These are phyloP conservation scores for Ranitomeya imitator DNA, from an alignment of 2,113 vertebrate genomes.

Conservation along the genomic window DNA sequence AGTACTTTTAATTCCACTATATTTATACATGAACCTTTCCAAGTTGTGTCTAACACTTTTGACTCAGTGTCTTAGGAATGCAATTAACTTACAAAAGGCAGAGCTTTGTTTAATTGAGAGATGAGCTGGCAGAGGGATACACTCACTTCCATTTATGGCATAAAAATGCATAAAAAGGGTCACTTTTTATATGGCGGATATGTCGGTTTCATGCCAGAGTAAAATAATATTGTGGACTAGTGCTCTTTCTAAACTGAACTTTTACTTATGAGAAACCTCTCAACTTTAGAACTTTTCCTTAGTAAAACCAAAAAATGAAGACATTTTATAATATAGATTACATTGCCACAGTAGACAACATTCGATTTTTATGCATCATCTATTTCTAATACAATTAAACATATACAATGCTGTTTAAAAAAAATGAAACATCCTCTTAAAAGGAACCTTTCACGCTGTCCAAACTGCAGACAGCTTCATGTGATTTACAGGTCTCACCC, in stretches of 20 bases:
- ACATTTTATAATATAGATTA: neutral
- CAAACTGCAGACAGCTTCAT: too few species aligned
- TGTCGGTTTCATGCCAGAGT: neutral
- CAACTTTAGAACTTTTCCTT: neutral
- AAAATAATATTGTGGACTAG: neutral
- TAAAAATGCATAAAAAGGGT: conserved; percentile 57
- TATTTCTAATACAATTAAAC: too few species aligned
- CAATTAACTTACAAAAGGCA: conserved; percentile 51
- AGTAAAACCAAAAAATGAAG: neutral
- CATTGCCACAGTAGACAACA: too few species aligned
- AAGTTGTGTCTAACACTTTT: conserved; percentile 60
- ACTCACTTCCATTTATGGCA: conserved; percentile 66
- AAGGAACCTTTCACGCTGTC: too few species aligned
- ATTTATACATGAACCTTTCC: neutral
- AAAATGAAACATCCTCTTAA: too few species aligned
- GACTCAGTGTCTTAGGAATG: conserved; percentile 71
- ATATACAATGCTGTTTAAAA: too few species aligned
- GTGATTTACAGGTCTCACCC: too few species aligned
- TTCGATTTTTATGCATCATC: too few species aligned
- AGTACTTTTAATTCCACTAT: neutral
- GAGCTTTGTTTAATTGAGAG: conserved; percentile 56
- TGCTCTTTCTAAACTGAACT: neutral
- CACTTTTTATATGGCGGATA: neutral
- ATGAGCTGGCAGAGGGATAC: conserved; percentile 50
- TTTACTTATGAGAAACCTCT: neutral